A percentile compares a stretch with the other conserved stretches of the same genome.
phyloP scores from a whole-genome alignment of 30 jellyfish, hydroid and myxozoan species.

The Catostylus mosaicus region DNA sequence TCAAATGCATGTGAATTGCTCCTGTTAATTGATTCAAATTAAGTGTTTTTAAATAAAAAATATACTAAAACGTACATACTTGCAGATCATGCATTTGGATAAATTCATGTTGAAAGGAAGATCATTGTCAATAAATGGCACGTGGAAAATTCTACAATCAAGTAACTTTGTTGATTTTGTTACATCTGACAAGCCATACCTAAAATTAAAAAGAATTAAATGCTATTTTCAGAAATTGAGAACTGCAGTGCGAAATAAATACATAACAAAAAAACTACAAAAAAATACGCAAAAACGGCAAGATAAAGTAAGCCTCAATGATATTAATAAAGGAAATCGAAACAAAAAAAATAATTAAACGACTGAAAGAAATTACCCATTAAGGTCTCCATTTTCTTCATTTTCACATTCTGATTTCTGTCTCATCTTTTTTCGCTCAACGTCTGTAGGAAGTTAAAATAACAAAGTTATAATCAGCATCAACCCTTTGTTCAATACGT shows the following conservation, averaged over 20 bases:
- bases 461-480: no score
- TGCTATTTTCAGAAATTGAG: not conserved
- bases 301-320: not conserved
- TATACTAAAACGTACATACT: conserved; percentile 42
- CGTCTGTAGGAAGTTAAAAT: not conserved
- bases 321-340: no score
- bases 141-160: conserved; percentile 81
- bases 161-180: not conserved
- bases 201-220: not conserved
- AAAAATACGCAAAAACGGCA: no score
- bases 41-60: no score
- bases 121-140: conserved; percentile 79
- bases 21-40: no score
- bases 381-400: not conserved
- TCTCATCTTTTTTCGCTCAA: not conserved
- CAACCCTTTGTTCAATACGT: no score
- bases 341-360: not conserved
- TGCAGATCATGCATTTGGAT: conserved; percentile 79
- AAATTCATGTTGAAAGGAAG: conserved; percentile 62
- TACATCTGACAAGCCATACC: not conserved
- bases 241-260: no score
- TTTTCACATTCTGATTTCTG: conserved; percentile 4
- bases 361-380: no score
- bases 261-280: no score
- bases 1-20: not conserved